phyloP scores from a whole-genome alignment of 2,797 vertebrate species.

The Rhinichthys osculus region DNA sequence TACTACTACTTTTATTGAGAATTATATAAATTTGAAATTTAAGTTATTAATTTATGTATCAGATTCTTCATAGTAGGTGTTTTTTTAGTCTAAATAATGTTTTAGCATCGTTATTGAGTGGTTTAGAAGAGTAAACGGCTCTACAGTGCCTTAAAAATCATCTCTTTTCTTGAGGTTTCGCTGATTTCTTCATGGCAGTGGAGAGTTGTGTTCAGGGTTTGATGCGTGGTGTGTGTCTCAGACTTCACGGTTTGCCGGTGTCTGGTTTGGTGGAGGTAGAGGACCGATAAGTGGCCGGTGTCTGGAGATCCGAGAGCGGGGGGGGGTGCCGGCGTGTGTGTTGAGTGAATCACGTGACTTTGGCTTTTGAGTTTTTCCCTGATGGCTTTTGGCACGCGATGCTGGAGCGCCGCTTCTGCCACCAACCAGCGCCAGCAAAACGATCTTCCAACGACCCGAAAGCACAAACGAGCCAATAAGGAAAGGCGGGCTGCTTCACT shows the following conservation, averaged over 20 bases:
- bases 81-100: neutral
- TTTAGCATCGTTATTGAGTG: neutral
- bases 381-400: conserved; percentile 79
- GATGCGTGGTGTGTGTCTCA: conserved; percentile 24
- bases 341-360: conserved; percentile 70
- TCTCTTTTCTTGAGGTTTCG: neutral
- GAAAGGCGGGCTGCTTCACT: conserved; percentile 12
- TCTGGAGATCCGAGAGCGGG: conserved; percentile 64
- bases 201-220: neutral
- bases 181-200: neutral
- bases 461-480: conserved; percentile 44
- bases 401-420: conserved; percentile 60
- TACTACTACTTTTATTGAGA: neutral
- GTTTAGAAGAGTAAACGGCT: neutral
- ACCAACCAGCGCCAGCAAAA: conserved; percentile 45
- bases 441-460: neutral
- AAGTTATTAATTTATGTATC: neutral
- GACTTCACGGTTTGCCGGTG: conserved; percentile 71
- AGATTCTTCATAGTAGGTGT: neutral
- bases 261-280: conserved; percentile 68
- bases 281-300: conserved; percentile 75
- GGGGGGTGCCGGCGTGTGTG: conserved; percentile 41
- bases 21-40: neutral
- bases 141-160: too few species aligned
- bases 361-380: conserved; percentile 68